Base-by-base conservation (phyloP, 2,888 invertebrate genomes). In the Halocaridina rubra region DNA sequence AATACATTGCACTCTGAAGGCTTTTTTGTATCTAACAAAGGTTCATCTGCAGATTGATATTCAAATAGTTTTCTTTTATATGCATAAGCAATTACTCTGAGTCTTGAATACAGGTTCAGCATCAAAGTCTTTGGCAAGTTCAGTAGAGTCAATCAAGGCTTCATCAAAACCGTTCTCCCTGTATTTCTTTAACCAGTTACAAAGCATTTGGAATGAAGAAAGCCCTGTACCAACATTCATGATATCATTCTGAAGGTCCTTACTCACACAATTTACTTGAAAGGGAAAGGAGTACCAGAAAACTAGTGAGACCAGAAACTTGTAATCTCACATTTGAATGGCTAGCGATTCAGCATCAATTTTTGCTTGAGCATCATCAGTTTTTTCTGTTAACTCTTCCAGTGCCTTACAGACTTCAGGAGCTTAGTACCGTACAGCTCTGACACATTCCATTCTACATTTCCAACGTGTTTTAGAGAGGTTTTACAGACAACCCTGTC, bases 301-400 rank as follows among this genome's bases (percentile, higher is more conserved):
- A 19, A n/a, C n/a, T n/a, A n/a, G n/a, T n/a, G n/a, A n/a, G n/a
- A n/a, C n/a, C n/a, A n/a, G n/a, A n/a, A n/a, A 74, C 76, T 57
- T 76, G 57, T 76, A 76, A 76, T 76, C 76, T 76, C 57, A 10
- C 76, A 59, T 53, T 46, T 76, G 57, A 27, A n/a, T n/a, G n/a
- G n/a, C n/a, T n/a, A n/a, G n/a, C n/a, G n/a, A n/a, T n/a, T n/a
- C n/a, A n/a, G n/a, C n/a, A n/a, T n/a, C n/a, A n/a, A n/a, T n/a
- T n/a, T n/a, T n/a, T n/a, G n/a, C n/a, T n/a, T n/a, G n/a, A n/a
- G n/a, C n/a, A n/a, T n/a, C n/a, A n/a, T n/a, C n/a, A n/a, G n/a
- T n/a, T n/a, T n/a, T n/a, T n/a, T n/a, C n/a, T n/a, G n/a, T n/a
- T n/a, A n/a, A n/a, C n/a, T n/a, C n/a, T n/a, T n/a, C n/a, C n/a